Percentiles rank a stretch among this genome's conserved stretches.
phyloP scores from a whole-genome alignment of 2,888 invertebrate species.

The Tenthredo scrophulariae region DNA sequence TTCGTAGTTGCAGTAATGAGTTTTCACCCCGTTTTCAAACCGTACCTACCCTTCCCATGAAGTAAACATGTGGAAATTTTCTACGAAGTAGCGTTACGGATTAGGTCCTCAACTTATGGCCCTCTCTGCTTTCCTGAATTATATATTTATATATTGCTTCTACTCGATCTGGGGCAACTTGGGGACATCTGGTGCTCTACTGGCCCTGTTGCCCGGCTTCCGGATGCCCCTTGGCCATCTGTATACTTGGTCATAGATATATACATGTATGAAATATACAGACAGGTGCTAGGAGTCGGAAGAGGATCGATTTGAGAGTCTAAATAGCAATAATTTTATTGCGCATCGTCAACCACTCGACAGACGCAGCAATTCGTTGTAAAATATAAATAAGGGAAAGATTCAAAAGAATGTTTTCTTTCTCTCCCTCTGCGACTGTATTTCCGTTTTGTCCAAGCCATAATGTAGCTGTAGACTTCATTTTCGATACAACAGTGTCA shows the following conservation, averaged over 20 bases:
- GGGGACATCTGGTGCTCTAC: constrained; percentile 17
- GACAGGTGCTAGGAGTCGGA: not conserved
- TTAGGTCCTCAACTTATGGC: constrained; percentile 8
- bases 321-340: not conserved
- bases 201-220: constrained; percentile 1
- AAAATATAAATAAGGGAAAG: not conserved
- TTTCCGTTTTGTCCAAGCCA: not conserved
- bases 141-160: constrained; percentile 21
- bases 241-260: not conserved
- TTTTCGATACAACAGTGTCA: not conserved
- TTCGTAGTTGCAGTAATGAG: not conserved
- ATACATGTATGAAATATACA: not conserved
- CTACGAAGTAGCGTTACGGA: constrained; percentile 17
- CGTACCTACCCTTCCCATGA: not conserved
- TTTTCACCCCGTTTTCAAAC: not conserved
- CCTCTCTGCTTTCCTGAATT: constrained; percentile 37
- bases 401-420: not conserved
- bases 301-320: not conserved
- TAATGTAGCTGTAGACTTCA: not conserved
- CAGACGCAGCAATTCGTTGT: not conserved
- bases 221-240: not conserved
- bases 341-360: not conserved
- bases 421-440: not conserved
- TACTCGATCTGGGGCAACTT: constrained; percentile 21
- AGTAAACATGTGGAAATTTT: not conserved